Evolutionary conservation across 1,140 invertebrate species (phyloP).

Genomic region (Vanessa atalanta): DNA sequence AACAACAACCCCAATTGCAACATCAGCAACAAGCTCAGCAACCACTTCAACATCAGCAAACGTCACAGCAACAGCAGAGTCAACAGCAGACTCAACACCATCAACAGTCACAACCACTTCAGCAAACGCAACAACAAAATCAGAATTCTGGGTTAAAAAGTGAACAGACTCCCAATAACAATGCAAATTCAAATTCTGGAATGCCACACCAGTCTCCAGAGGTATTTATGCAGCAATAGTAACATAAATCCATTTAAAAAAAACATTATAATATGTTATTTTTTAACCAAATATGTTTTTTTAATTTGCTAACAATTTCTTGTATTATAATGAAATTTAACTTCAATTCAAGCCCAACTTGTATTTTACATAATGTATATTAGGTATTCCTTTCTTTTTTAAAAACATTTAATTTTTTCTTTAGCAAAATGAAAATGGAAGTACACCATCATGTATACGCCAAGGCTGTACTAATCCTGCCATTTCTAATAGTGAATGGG

Average conservation of each 20-base stretch:
- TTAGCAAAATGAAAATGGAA: conserved; percentile 79
- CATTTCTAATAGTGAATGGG: conserved; percentile 96
- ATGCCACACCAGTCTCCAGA: conserved; percentile 67
- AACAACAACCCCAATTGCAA: conserved; percentile 61
- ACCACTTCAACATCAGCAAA: conserved; percentile 64
- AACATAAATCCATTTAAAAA: too few species aligned
- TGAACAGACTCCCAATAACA: conserved; percentile 61
- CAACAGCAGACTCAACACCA: conserved; percentile 56
- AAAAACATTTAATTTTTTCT: conserved; percentile 16
- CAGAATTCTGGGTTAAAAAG: conserved; percentile 46
- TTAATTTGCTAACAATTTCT: too few species aligned
- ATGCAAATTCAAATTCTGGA: conserved; percentile 61
- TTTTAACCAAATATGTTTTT: too few species aligned
- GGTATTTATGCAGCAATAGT: conserved; percentile 37
- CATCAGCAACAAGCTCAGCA: conserved; percentile 52
- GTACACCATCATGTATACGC: conserved; percentile 89
- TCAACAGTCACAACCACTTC: conserved; percentile 74
- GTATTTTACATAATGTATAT: too few species aligned
- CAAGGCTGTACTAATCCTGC: conserved; percentile 95
- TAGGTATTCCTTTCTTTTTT: too few species aligned
- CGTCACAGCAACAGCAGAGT: conserved; percentile 73
- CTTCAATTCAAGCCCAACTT: too few species aligned
- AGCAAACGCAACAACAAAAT: conserved; percentile 68
- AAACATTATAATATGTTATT: too few species aligned
- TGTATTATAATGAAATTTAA: too few species aligned